phyloP scores from a whole-genome alignment of 2,888 invertebrate species.

The Ceratothoa steindachneri region DNA sequence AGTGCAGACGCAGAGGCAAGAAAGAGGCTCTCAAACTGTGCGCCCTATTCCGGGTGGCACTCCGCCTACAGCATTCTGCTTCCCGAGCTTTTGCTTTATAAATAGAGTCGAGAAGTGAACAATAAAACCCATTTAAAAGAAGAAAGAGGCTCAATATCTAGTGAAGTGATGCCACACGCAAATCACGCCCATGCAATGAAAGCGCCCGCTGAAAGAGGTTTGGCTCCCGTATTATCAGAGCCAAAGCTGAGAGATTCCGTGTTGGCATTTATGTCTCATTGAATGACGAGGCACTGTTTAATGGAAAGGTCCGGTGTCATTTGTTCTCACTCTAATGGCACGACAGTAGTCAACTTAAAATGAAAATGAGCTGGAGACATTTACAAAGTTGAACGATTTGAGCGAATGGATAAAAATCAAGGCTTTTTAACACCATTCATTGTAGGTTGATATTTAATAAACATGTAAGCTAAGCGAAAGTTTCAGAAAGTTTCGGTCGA shows the following conservation, averaged over 20 bases:
- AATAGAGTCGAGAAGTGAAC: constrained; percentile 13
- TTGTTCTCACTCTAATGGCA: no score
- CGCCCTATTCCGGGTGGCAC: constrained; percentile 2
- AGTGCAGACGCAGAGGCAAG: background rate
- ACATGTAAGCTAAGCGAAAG: background rate
- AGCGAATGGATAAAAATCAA: no score
- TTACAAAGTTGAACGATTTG: no score
- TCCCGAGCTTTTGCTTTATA: constrained; percentile 3
- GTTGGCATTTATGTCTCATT: no score
- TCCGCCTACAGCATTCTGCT: background rate
- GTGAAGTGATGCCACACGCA: background rate
- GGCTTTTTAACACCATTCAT: background rate
- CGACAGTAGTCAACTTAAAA: no score
- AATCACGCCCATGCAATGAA: no score
- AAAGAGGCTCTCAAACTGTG: background rate
- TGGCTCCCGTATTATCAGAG: no score
- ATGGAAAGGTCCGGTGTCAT: no score
- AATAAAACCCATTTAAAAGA: constrained; percentile 7
- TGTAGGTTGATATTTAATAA: background rate
- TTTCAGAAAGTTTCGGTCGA: background rate
- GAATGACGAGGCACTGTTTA: no score
- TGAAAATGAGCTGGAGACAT: no score
- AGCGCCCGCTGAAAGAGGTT: no score
- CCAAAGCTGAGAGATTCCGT: no score
- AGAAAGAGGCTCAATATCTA: constrained; percentile 6